Evolutionary conservation across 2,888 invertebrate genomes (phyloP).

Genomic region (Thereva nobilitata): DNA sequence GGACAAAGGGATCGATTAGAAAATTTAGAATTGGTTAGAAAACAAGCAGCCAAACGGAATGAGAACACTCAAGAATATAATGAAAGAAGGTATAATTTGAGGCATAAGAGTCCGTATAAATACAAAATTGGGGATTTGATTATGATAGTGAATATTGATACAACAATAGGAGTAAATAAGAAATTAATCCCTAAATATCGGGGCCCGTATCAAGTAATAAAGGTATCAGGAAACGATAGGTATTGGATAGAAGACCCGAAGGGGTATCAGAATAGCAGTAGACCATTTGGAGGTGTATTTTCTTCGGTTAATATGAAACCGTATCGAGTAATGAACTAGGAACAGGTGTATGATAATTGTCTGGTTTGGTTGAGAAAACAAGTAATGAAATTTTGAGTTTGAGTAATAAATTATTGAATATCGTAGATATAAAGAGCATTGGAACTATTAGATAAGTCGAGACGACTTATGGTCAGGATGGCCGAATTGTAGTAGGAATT

Average conservation of each 20-base stretch:
- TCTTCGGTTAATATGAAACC: constrained; percentile 32
- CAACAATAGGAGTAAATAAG: constrained; percentile 44
- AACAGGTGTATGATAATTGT: too few species aligned
- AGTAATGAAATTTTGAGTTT: too few species aligned
- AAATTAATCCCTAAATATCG: constrained; percentile 45
- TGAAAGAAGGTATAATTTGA: constrained; percentile 45
- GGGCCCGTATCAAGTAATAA: constrained; percentile 43
- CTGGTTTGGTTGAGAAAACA: too few species aligned
- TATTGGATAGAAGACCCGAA: constrained; percentile 43
- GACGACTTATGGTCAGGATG: too few species aligned
- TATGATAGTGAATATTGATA: constrained; percentile 42
- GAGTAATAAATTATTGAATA: too few species aligned
- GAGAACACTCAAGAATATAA: constrained; percentile 44
- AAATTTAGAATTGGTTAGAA: constrained; percentile 10
- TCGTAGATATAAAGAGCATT: too few species aligned
- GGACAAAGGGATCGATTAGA: too few species aligned
- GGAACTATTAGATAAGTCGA: too few species aligned
- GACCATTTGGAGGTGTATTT: constrained; percentile 25
- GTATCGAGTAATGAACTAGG: not conserved
- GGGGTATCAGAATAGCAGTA: constrained; percentile 28
- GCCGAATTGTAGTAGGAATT: too few species aligned
- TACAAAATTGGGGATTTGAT: constrained; percentile 45
- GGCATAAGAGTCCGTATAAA: constrained; percentile 42
- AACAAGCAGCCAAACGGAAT: constrained; percentile 29
- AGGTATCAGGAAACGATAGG: constrained; percentile 41